Percentiles rank a stretch among this genome's conserved stretches.
These are phyloP conservation scores for Procavia capensis DNA, from an alignment of 2,113 vertebrate species.

Conservation along the genomic window DNA sequence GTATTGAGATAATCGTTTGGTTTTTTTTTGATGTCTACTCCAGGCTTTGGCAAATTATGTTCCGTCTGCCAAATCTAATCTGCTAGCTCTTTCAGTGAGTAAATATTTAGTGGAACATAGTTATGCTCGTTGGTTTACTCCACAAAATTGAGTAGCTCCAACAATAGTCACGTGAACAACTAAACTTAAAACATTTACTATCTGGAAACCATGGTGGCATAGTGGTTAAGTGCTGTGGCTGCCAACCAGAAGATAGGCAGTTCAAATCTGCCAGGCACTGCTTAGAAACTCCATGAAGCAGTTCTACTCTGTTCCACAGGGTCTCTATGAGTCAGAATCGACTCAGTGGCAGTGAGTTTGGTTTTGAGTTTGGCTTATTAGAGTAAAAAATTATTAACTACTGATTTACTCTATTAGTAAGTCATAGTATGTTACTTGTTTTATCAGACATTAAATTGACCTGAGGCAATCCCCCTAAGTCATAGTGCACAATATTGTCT, in stretches of 20 bases:
- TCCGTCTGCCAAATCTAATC: not conserved
- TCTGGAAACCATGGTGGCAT: too few species aligned
- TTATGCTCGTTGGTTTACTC: not conserved
- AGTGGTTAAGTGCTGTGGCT: too few species aligned
- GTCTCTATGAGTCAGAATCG: too few species aligned
- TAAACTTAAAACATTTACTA: not conserved
- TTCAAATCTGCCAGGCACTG: too few species aligned
- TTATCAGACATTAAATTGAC: not conserved
- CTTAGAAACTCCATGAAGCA: too few species aligned
- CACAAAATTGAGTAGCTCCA: not conserved
- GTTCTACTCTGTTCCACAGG: too few species aligned
- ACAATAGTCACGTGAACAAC: not conserved
- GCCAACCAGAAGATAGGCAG: too few species aligned
- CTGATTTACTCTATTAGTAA: not conserved
- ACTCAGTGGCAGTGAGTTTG: too few species aligned
- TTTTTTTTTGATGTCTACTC: not conserved
- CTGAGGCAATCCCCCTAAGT: not conserved
- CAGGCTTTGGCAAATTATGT: not conserved
- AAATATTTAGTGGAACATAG: not conserved
- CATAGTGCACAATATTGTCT: not conserved
- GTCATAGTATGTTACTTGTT: not conserved
- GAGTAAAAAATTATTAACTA: not conserved
- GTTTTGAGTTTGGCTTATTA: not conserved
- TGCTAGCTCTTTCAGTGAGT: not conserved
- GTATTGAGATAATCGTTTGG: not conserved